Conservation (phyloP, 1,140 invertebrate species). For the Diorhabda sublineata region DNA sequence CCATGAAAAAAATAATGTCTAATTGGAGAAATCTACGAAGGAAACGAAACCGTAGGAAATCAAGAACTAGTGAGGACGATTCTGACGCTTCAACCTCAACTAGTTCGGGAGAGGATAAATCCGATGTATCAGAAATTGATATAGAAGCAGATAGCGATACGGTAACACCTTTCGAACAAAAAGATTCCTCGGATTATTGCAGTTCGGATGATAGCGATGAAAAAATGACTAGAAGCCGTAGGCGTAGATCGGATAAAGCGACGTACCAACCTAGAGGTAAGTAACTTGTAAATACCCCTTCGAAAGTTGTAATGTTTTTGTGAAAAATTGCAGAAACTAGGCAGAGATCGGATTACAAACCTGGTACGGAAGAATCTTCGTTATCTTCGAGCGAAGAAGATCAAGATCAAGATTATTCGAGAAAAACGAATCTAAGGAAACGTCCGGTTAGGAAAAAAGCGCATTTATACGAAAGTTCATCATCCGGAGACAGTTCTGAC, state of each 20-base stretch:
- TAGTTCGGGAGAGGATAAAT: constrained; percentile 45
- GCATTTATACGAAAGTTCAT: constrained; percentile 13
- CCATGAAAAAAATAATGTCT: constrained; percentile 61
- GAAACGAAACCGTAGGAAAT: constrained; percentile 11
- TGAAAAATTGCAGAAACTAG: neutral
- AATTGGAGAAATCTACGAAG: constrained; percentile 53
- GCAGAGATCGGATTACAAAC: neutral
- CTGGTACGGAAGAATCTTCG: neutral
- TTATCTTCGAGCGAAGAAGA: constrained; percentile 6
- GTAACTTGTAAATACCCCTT: neutral
- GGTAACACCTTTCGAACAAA: constrained; percentile 26
- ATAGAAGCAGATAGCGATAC: constrained; percentile 33
- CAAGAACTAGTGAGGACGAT: constrained; percentile 24
- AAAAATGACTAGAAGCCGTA: neutral
- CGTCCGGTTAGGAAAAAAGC: constrained; percentile 10
- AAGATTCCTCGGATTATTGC: constrained; percentile 23
- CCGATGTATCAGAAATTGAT: constrained; percentile 29
- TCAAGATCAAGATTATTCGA: neutral
- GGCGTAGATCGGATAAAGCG: neutral
- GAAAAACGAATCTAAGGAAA: constrained; percentile 14
- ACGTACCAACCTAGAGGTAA: neutral
- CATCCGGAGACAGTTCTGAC: constrained; percentile 17
- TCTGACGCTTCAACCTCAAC: constrained; percentile 20
- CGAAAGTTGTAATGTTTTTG: no score
- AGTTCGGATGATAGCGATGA: constrained; percentile 14